These are phyloP conservation scores for Vulpes lagopus DNA, from an alignment of 2,113 vertebrate genomes.

Conservation along the genomic window DNA sequence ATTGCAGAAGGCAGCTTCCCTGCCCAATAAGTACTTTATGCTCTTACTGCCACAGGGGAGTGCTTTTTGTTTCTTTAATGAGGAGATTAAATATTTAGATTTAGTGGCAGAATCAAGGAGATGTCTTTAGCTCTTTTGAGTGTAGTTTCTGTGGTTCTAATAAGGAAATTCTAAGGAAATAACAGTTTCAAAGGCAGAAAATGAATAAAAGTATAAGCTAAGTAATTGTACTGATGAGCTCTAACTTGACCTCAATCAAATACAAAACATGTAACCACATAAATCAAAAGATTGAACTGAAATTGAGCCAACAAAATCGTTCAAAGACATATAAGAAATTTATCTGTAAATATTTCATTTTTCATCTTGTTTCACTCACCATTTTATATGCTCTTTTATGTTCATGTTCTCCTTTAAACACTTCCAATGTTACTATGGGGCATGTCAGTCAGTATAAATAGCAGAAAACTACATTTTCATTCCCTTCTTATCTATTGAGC, in stretches of 20 bases:
- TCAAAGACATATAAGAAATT: background rate
- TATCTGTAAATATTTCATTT: conserved; percentile 18
- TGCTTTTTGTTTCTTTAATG: background rate
- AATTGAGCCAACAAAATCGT: conserved; percentile 21
- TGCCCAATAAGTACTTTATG: background rate
- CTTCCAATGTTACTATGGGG: background rate
- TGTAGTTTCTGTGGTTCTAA: background rate
- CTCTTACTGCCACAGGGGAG: background rate
- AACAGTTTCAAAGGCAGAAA: conserved; percentile 6
- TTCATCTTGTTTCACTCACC: conserved; percentile 1
- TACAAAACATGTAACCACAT: background rate
- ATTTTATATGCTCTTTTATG: background rate
- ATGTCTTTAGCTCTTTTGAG: background rate
- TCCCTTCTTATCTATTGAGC: background rate
- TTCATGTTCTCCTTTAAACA: background rate
- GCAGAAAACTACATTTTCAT: background rate
- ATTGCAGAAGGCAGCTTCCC: background rate
- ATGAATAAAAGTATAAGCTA: background rate
- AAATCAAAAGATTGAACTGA: background rate
- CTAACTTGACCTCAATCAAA: conserved; percentile 2
- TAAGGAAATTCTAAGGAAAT: background rate
- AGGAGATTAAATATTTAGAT: background rate
- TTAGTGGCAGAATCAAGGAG: background rate
- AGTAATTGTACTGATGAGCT: background rate
- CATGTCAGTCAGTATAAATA: background rate